Percentiles rank a stretch among this genome's conserved stretches.
phyloP scores from a whole-genome alignment of 1,140 invertebrate species.

The Lamellibrachia luymesi region DNA sequence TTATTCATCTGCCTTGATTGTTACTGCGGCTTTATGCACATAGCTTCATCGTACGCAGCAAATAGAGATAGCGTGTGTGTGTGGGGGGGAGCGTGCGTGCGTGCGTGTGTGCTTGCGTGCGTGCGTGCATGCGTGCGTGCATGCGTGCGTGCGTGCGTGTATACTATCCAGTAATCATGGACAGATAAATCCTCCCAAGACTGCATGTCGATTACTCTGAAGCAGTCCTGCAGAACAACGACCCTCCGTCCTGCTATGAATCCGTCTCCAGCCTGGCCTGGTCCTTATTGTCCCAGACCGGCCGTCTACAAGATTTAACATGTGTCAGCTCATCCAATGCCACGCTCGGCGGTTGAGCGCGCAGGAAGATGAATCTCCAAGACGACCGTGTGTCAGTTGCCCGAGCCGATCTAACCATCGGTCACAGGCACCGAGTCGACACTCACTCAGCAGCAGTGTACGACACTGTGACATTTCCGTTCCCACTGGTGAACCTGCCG shows the following conservation, averaged over 20 bases:
- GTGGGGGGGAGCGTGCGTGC: slow-evolving; percentile 11
- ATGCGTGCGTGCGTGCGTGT: slow-evolving; percentile 19
- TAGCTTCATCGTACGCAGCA: too few species aligned
- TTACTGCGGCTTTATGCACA: too few species aligned
- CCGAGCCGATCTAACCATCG: not conserved
- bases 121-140: slow-evolving; percentile 15
- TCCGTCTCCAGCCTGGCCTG: not conserved
- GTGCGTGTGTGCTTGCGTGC: slow-evolving; percentile 5
- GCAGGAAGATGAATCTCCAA: not conserved
- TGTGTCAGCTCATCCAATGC: not conserved
- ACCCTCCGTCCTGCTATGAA: not conserved
- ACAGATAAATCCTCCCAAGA: not conserved
- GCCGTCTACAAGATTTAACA: not conserved
- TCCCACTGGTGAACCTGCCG: not conserved
- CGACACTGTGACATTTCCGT: not conserved
- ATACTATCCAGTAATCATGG: not conserved
- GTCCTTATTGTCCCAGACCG: not conserved
- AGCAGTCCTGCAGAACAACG: not conserved
- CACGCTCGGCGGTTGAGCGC: not conserved
- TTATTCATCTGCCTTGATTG: too few species aligned
- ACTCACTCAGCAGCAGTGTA: not conserved
- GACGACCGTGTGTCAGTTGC: not conserved
- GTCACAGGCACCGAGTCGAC: not conserved
- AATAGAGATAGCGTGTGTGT: not conserved
- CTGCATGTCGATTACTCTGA: not conserved